Evolutionary conservation across 2,113 vertebrate species (phyloP), one percentile per base, ranked within the genome.

Genomic region (Motacilla tschutschensis): DNA sequence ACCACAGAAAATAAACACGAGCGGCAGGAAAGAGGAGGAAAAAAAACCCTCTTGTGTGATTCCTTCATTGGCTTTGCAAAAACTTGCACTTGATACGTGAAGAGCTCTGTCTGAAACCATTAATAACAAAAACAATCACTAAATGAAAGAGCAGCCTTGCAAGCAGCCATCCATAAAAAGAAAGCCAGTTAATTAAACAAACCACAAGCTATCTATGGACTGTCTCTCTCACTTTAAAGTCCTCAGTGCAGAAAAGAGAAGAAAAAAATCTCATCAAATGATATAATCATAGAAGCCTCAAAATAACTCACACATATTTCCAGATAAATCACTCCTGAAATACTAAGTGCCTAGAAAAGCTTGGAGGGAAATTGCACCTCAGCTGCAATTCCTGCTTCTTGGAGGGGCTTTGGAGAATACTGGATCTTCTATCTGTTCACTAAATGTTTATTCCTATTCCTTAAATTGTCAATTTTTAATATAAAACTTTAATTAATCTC

Each of bases 251-350:
- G 92, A 94, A 94, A 91, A 87, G 78, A 64, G 85, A 93, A 84
- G 70, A 54, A 92, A 93, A 95, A 94, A 95, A 90, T 92, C 64
- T 73, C 70, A 93, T 92, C 88, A 94, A 92, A 90, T 83, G 83
- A 91, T 93, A 94, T 95, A 92, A 94, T 95, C 96, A 94, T 92
- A 91, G 91, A 79, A 95, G 79, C 75, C 90, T 94, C 91, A 92
- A 94, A 95, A 92, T 94, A 94, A 89, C 89, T 92, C 80, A 74
- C 85, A 88, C 82, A 88, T 85, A 94, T 92, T 95, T 95, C 84
- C 87, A 90, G 91, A 92, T 93, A 96, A 94, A 91, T 93, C 87
- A 91, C 73, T 94, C 66, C 55, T 89, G 93, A 95, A 93, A 95
- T 95, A 88, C 71, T 90, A 95, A 93, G 50, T 62, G 74, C 58